Evolutionary conservation across 2,797 vertebrate genomes (phyloP), one percentile per base, ranked within the genome.

Genomic region (Aulostomus chinensis): DNA sequence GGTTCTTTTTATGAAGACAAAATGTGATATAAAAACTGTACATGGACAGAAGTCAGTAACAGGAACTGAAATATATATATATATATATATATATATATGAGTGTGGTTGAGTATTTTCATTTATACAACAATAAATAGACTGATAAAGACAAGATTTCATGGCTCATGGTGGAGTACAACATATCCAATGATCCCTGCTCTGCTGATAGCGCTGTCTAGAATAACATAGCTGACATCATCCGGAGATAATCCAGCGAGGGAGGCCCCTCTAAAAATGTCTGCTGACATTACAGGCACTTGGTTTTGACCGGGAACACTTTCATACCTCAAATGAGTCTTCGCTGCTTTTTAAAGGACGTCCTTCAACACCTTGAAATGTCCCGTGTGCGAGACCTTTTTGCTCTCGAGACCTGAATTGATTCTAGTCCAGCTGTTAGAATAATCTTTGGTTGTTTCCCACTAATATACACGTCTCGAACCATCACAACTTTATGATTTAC

Each of bases 281-380:
- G 10, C 68, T 49, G 50, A 68, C 61, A 58, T 65, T 54, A 65
- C 47, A 85, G 83, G 69, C 83, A 85, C 86, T 88, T 87, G 22
- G 51, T 56, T 61, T 57, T 33, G 39, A 66, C 68, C 39, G 51
- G 28, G 26, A 69, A 30, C 38, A 35, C 38, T 79, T 67, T 64
- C 33, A 35, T 25, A n/a, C n/a, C n/a, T n/a, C n/a, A n/a, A n/a
- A n/a, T n/a, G n/a, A n/a, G n/a, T n/a, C n/a, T n/a, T n/a, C n/a
- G n/a, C n/a, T n/a, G n/a, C n/a, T n/a, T n/a, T n/a, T n/a, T n/a
- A n/a, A n/a, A n/a, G n/a, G n/a, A n/a, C n/a, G n/a, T n/a, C n/a
- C n/a, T n/a, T n/a, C n/a, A n/a, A n/a, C n/a, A n/a, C n/a, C 33
- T 36, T 31, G 9, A 21, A 22, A 34, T 3, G 3, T 22, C 4